Conservation (phyloP, 2,888 invertebrate species). For the Cremastobaeus sp. region DNA sequence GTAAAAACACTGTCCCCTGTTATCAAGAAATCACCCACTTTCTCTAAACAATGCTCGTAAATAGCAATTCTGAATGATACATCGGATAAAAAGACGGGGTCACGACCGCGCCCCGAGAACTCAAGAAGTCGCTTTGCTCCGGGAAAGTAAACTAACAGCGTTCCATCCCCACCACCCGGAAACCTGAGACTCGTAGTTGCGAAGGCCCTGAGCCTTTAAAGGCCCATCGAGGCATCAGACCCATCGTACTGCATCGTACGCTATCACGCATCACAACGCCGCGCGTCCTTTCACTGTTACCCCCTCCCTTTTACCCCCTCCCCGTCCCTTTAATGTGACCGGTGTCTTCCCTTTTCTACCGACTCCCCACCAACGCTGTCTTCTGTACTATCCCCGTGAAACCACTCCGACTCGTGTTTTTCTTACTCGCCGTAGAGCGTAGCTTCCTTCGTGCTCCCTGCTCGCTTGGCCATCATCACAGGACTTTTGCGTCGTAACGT, state of each 20-base stretch:
- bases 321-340: conserved; percentile 1
- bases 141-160: conserved; percentile 78
- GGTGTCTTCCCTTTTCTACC: conserved; percentile 23
- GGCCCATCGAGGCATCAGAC: conserved; percentile 10
- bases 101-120: conserved; percentile 77
- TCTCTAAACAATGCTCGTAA: conserved; percentile 23
- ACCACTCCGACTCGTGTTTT: conserved; percentile 44
- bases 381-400: conserved; percentile 18
- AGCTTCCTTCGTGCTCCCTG: conserved; percentile 18
- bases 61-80: conserved; percentile 35
- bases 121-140: conserved; percentile 73
- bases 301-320: conserved; percentile 6
- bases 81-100: conserved; percentile 68
- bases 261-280: conserved; percentile 32
- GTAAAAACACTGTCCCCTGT: background rate
- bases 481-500: conserved; percentile 15
- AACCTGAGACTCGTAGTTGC: conserved; percentile 49
- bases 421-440: background rate
- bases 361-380: background rate
- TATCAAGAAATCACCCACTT: conserved; percentile 19
- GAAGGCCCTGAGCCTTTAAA: conserved; percentile 31
- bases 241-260: conserved; percentile 7
- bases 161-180: conserved; percentile 76
- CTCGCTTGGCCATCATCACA: background rate
- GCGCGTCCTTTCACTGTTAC: conserved; percentile 22